Evolutionary conservation across 2,797 vertebrate species (phyloP).

Genomic region (Megaceryle alcyon): DNA sequence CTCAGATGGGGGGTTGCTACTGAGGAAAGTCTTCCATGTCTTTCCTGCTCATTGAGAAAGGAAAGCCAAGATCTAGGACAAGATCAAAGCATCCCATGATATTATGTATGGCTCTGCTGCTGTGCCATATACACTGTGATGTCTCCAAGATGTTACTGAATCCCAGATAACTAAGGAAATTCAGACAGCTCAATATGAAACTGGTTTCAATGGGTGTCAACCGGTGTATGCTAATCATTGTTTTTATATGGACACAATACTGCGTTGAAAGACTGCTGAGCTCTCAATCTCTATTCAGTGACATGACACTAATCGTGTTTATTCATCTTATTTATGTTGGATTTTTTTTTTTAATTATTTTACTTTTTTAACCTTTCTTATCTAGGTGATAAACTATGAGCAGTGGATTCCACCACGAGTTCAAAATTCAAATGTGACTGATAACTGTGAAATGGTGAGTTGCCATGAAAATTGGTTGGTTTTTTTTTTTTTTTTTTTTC

Average conservation of each 20-base stretch:
- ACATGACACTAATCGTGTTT: not conserved
- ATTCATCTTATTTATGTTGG: not conserved
- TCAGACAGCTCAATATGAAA: not conserved
- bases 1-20: not conserved
- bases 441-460: slow-evolving; percentile 61
- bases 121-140: not conserved
- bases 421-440: not conserved
- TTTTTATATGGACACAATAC: not conserved
- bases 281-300: not conserved
- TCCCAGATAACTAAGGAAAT: not conserved
- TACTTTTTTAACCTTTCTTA: not conserved
- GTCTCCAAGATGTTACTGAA: not conserved
- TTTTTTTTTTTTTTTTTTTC: not conserved
- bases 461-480: not conserved
- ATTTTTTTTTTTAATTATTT: not conserved
- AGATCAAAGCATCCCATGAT: not conserved
- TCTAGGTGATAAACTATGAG: slow-evolving; percentile 68
- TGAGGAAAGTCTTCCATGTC: not conserved
- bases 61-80: not conserved
- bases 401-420: slow-evolving; percentile 68
- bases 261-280: not conserved
- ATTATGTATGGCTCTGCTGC: rapidly evolving
- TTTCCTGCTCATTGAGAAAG: not conserved
- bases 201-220: not conserved
- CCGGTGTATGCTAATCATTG: not conserved